phyloP scores from a whole-genome alignment of 2,113 vertebrate genomes.

The Uropsilus gracilis region DNA sequence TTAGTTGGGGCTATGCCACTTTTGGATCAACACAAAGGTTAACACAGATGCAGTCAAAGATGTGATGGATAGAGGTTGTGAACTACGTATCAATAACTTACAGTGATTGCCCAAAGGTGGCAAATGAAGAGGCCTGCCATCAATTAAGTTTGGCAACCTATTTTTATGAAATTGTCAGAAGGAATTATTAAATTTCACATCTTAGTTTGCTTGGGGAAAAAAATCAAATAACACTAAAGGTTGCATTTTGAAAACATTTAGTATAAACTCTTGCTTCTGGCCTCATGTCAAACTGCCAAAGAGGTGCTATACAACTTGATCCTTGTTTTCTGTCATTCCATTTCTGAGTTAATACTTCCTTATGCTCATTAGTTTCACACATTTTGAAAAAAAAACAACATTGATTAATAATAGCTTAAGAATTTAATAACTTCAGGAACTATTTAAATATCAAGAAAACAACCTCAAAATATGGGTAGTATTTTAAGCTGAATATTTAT shows the following conservation, averaged over 20 bases:
- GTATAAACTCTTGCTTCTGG: conserved; percentile 47
- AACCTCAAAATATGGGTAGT: background rate
- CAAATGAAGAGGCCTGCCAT: conserved; percentile 37
- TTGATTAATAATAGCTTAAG: background rate
- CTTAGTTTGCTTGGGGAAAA: conserved; percentile 40
- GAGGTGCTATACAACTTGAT: background rate
- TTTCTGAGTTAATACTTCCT: background rate
- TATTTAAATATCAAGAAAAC: conserved; percentile 23
- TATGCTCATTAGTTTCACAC: background rate
- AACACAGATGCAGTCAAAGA: conserved; percentile 56
- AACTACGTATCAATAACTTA: conserved; percentile 29
- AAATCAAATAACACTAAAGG: conserved; percentile 51
- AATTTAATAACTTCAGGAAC: background rate
- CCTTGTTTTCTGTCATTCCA: background rate
- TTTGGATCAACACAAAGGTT: conserved; percentile 58
- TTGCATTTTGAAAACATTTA: conserved; percentile 68
- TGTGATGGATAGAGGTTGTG: conserved; percentile 61
- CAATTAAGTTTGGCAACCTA: conserved; percentile 67
- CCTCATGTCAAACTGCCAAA: conserved; percentile 49
- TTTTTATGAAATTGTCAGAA: conserved; percentile 69
- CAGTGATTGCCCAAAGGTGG: background rate
- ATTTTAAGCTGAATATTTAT: background rate
- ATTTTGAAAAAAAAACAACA: background rate
- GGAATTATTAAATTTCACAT: conserved; percentile 61
- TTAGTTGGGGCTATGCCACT: background rate